A percentile compares a stretch with the other conserved stretches of the same genome.
Evolutionary conservation across 2,888 invertebrate genomes (phyloP).

Genomic region (Encarsia formosa): DNA sequence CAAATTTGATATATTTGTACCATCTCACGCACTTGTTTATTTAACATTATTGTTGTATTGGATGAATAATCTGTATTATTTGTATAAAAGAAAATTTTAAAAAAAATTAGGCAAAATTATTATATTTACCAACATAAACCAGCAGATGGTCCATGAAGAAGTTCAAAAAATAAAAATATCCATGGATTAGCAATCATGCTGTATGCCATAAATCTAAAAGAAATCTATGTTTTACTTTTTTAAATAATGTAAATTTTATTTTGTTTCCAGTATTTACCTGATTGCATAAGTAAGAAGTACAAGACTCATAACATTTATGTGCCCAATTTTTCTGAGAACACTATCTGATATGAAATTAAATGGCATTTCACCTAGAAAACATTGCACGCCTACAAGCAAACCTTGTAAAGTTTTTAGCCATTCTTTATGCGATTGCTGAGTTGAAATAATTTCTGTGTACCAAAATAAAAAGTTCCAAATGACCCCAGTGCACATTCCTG

Average conservation of each 20-base stretch:
- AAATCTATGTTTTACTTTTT: slow-evolving; percentile 5
- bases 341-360: slow-evolving; percentile 75
- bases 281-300: slow-evolving; percentile 76
- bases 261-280: slow-evolving; percentile 37
- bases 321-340: slow-evolving; percentile 60
- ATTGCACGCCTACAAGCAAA: slow-evolving; percentile 68
- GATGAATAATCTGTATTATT: too few species aligned
- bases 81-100: too few species aligned
- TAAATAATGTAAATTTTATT: too few species aligned
- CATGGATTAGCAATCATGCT: slow-evolving; percentile 76
- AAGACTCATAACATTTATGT: slow-evolving; percentile 77
- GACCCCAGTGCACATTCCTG: slow-evolving; percentile 80
- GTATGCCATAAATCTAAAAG: slow-evolving; percentile 69
- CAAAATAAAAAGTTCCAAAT: slow-evolving; percentile 87
- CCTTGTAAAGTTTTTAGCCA: slow-evolving; percentile 74
- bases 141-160: slow-evolving; percentile 82
- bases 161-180: slow-evolving; percentile 80
- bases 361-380: slow-evolving; percentile 80
- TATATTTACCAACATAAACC: slow-evolving; percentile 85
- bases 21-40: too few species aligned
- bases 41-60: too few species aligned
- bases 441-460: slow-evolving; percentile 72
- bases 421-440: slow-evolving; percentile 41
- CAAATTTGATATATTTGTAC: too few species aligned
- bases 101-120: too few species aligned